Percentiles rank a stretch among this genome's conserved stretches.
Conservation (phyloP, 2,113 vertebrate genomes). For the Lasiurus cinereus region DNA sequence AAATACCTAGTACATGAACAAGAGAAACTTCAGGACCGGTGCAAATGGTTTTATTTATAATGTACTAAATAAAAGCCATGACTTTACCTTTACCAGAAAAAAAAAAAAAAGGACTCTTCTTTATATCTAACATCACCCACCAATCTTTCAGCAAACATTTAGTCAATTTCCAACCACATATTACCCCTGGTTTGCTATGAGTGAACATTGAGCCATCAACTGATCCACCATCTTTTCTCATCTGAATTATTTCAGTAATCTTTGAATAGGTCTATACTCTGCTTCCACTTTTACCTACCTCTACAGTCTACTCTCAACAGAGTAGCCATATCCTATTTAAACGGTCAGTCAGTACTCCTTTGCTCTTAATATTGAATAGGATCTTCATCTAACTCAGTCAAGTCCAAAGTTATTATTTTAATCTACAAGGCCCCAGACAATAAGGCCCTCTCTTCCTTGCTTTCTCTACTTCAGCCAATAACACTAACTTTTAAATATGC, state of each 20-base stretch:
- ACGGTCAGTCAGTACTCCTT: neutral
- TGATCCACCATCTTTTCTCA: neutral
- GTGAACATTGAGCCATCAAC: neutral
- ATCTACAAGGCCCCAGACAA: neutral
- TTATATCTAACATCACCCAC: neutral
- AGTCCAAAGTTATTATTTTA: neutral
- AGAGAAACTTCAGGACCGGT: neutral
- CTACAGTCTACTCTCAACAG: neutral
- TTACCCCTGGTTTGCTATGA: neutral
- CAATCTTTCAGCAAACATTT: neutral
- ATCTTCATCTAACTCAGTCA: neutral
- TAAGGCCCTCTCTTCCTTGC: neutral
- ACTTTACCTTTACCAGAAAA: neutral
- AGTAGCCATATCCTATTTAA: neutral
- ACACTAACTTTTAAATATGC: neutral
- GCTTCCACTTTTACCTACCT: neutral
- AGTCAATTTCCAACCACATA: neutral
- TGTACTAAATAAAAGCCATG: constrained; percentile 47
- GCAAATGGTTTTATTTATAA: constrained; percentile 42
- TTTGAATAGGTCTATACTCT: neutral
- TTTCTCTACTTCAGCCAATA: neutral
- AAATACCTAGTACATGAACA: constrained; percentile 20
- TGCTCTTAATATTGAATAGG: neutral
- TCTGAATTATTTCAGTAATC: neutral
- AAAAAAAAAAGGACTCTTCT: neutral